A percentile compares a stretch with the other conserved stretches of the same genome.
Evolutionary conservation across 2,888 invertebrate species (phyloP).

Genomic region (Cantharis flavilabris): DNA sequence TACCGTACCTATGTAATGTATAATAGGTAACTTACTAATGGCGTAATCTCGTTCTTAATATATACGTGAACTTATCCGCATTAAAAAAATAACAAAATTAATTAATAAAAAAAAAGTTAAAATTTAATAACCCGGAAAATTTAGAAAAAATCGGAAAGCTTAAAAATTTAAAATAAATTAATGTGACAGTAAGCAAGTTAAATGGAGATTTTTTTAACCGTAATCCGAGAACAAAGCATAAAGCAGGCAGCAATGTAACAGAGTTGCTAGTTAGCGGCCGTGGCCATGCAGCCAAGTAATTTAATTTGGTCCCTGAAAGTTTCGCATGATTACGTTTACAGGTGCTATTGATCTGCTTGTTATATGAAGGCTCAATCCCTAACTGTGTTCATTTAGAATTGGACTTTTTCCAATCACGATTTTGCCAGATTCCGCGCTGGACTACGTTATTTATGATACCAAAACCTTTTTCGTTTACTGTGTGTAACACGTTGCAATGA

Average conservation of each 20-base stretch:
- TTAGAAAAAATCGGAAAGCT: neutral
- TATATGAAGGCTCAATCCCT: conserved; percentile 43
- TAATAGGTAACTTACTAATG: neutral
- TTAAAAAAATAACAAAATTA: neutral
- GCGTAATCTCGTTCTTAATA: neutral
- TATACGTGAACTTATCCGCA: neutral
- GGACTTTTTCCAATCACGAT: conserved; percentile 33
- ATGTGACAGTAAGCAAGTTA: conserved; percentile 7
- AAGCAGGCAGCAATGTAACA: conserved; percentile 21
- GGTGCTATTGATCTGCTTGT: conserved; percentile 52
- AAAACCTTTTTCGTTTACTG: conserved; percentile 23
- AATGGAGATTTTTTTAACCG: conserved; percentile 16
- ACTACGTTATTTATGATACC: conserved; percentile 29
- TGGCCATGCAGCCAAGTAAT: conserved; percentile 33
- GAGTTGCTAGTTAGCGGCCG: conserved; percentile 33
- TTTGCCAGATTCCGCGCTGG: conserved; percentile 25
- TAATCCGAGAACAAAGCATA: conserved; percentile 22
- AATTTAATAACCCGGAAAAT: neutral
- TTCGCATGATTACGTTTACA: conserved; percentile 52
- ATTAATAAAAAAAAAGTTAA: neutral
- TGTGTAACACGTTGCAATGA: conserved; percentile 30
- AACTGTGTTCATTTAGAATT: conserved; percentile 34
- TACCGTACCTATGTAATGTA: neutral
- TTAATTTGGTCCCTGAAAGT: conserved; percentile 41
- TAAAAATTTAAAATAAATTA: neutral